A percentile compares a stretch with the other conserved stretches of the same genome.
Evolutionary conservation across 2,113 vertebrate genomes (phyloP).

Genomic region (Laticauda laticaudata): DNA sequence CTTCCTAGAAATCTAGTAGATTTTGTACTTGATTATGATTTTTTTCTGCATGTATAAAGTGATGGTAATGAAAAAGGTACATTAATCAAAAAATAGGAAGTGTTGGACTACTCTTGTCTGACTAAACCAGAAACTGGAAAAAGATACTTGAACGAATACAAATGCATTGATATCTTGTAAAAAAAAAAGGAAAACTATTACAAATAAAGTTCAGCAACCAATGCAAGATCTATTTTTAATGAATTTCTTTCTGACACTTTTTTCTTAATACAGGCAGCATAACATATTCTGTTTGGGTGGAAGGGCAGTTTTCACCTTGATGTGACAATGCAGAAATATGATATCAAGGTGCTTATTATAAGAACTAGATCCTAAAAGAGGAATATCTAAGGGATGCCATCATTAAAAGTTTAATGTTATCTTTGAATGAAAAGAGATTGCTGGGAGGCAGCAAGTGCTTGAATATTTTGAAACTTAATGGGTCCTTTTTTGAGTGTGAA

Average conservation of each 20-base stretch:
- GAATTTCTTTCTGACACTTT: neutral
- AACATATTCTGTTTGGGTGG: neutral
- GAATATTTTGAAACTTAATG: neutral
- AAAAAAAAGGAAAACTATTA: neutral
- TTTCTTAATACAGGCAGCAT: neutral
- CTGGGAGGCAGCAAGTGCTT: neutral
- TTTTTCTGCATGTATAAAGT: neutral
- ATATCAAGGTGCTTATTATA: neutral
- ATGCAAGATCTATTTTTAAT: neutral
- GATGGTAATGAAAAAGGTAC: neutral
- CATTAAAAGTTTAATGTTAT: neutral
- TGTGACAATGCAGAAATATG: neutral
- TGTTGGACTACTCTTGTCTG: neutral
- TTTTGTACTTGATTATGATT: neutral
- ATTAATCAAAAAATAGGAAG: neutral
- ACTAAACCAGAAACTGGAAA: neutral
- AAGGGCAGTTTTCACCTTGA: neutral
- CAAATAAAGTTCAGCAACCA: neutral
- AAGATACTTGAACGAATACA: neutral
- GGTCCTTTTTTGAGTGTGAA: neutral
- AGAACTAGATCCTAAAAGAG: neutral
- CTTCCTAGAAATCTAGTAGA: neutral
- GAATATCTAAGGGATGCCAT: neutral
- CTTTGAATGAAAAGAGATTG: neutral
- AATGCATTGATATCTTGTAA: neutral